Evolutionary conservation across 1,140 invertebrate genomes (phyloP), one percentile per base, ranked within the genome.

Genomic region (Maconellicoccus hirsutus): DNA sequence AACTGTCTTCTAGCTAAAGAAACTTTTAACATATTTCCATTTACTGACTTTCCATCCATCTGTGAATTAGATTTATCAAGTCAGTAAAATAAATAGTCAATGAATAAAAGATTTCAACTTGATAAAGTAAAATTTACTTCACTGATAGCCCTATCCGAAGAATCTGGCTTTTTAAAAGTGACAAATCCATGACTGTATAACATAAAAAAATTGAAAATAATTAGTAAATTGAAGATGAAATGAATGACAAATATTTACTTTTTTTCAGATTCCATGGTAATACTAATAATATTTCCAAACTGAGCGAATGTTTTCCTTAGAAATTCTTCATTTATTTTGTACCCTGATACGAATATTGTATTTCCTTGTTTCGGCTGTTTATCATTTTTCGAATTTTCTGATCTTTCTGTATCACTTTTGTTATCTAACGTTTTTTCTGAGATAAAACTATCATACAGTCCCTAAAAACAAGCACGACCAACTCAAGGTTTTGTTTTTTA

Each of bases 391-490:
- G 75, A 75, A 78, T 42, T 75, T 82, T 83, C 73, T 83, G 71
- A 19, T 70, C 74, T 85, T 70, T 83, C 82, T 25, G 83, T 74
- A 70, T 78, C 79, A 70, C 77, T 82, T 74, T 81, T 83, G 76
- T 83, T 85, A 76, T 85, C 87, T 72, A 81, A 79, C 73, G 89
- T 87, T 74, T 86, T 80, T n/a, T 89, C 88, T 71, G 86, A 87
- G 1, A 93, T 89, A 85, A 96, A 94, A 77, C 88, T 92, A 73
- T 95, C 92, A 81, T 94, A 95, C 1, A 96, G 79, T 78, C 91
- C 89, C 81, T 93, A 77, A 21, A 79, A 74, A 2, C 6, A n/a
- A n/a, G n/a, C n/a, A n/a, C n/a, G n/a, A n/a, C n/a, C n/a, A n/a
- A n/a, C n/a, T n/a, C n/a, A n/a, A n/a, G n/a, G n/a, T n/a, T n/a